Percentiles rank a stretch among this genome's conserved stretches.
phyloP scores from a whole-genome alignment of 2,888 invertebrate species.

The Eumerus sabulonum region DNA sequence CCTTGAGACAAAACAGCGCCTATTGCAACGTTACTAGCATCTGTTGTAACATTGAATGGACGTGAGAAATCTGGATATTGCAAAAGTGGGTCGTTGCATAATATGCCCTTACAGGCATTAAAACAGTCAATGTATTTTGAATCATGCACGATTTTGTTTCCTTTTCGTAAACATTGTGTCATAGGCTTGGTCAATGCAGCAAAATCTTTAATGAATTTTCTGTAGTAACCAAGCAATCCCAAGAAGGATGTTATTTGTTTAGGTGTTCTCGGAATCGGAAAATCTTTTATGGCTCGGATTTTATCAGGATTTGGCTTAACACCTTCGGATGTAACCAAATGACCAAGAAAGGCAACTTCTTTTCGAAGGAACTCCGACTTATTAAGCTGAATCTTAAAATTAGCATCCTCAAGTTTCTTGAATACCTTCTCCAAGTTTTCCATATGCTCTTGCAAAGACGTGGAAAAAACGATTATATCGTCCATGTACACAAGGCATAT shows the following conservation, averaged over 20 bases:
- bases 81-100: slow-evolving; percentile 19
- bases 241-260: slow-evolving; percentile 29
- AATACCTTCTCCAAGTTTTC: slow-evolving; percentile 8
- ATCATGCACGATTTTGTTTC: too few relatives aligned
- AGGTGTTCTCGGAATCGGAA: slow-evolving; percentile 26
- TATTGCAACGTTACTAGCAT: slow-evolving; percentile 62
- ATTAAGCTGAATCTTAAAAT: slow-evolving; percentile 12
- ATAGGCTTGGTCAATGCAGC: slow-evolving; percentile 32
- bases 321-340: slow-evolving; percentile 11
- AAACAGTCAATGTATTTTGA: slow-evolving; percentile 12
- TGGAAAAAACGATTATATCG: slow-evolving; percentile 4
- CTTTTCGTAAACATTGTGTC: too few relatives aligned
- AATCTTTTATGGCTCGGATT: slow-evolving; percentile 26
- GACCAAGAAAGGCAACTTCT: slow-evolving; percentile 13
- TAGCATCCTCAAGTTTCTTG: neutral
- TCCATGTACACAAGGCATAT: slow-evolving; percentile 4
- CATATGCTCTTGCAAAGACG: slow-evolving; percentile 12
- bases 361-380: slow-evolving; percentile 16
- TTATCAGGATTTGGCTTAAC: slow-evolving; percentile 30
- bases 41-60: slow-evolving; percentile 24
- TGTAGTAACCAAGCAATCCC: slow-evolving; percentile 33
- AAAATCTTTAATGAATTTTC: slow-evolving; percentile 37
- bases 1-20: slow-evolving; percentile 70
- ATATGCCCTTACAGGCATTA: slow-evolving; percentile 21
- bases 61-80: slow-evolving; percentile 24